These are phyloP conservation scores for Drosophila kambysellisi DNA, from an alignment of 2,888 invertebrate species.

Conservation along the genomic window DNA sequence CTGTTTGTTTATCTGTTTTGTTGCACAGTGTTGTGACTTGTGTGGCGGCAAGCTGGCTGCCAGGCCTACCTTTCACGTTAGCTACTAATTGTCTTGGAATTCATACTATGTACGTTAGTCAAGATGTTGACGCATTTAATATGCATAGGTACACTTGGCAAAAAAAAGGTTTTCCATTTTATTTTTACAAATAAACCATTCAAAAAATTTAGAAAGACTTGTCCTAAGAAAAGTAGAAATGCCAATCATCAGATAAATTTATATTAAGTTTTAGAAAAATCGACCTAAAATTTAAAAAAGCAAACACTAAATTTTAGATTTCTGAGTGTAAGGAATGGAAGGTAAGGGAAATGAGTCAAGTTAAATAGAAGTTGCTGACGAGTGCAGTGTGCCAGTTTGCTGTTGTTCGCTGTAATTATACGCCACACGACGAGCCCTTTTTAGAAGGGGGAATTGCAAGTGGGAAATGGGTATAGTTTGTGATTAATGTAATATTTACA, in stretches of 20 bases:
- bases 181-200: too few species aligned
- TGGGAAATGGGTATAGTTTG: slow-evolving; percentile 19
- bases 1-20: slow-evolving; percentile 27
- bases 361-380: slow-evolving; percentile 38
- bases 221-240: too few species aligned
- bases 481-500: slow-evolving; percentile 75
- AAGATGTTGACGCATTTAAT: not conserved
- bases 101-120: slow-evolving; percentile 14
- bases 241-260: too few species aligned
- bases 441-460: not conserved
- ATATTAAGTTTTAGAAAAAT: not conserved
- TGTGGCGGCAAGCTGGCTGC: slow-evolving; percentile 62
- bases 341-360: slow-evolving; percentile 3
- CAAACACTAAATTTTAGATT: not conserved
- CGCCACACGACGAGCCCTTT: slow-evolving; percentile 18
- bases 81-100: slow-evolving; percentile 47
- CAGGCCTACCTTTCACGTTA: slow-evolving; percentile 13
- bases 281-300: not conserved
- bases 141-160: not conserved
- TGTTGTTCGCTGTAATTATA: slow-evolving; percentile 48
- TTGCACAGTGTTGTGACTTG: slow-evolving; percentile 33
- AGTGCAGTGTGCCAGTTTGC: slow-evolving; percentile 45
- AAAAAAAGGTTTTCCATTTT: not conserved
- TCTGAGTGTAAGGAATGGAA: not conserved
- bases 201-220: too few species aligned